These are phyloP conservation scores for Papilio dardanus DNA, from an alignment of 1,140 invertebrate species.

Conservation along the genomic window DNA sequence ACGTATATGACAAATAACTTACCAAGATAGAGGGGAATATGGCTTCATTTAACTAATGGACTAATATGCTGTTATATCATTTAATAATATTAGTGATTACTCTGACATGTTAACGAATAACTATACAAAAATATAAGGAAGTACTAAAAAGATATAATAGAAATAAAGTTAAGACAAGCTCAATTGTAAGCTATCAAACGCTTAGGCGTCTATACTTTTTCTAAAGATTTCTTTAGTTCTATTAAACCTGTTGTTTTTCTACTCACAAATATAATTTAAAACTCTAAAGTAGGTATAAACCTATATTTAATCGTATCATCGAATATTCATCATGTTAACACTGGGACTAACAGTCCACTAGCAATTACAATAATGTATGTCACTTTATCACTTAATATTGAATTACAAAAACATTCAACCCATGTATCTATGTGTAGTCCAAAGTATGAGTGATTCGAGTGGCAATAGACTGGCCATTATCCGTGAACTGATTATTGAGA, in stretches of 20 bases:
- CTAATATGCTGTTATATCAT: slow-evolving; percentile 54
- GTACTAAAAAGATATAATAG: not conserved
- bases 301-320: too few relatives aligned
- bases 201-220: too few relatives aligned
- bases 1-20: slow-evolving; percentile 74
- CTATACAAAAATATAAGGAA: not conserved
- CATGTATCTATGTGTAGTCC: not conserved
- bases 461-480: not conserved
- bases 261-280: too few relatives aligned
- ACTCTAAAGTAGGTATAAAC: too few relatives aligned
- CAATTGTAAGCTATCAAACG: not conserved
- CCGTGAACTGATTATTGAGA: slow-evolving; percentile 24
- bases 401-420: not conserved
- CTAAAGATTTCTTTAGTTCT: not conserved
- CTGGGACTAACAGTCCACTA: not conserved
- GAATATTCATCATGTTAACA: not conserved
- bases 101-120: not conserved
- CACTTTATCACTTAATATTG: not conserved
- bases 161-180: not conserved
- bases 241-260: too few relatives aligned
- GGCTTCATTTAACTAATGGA: slow-evolving; percentile 80
- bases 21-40: slow-evolving; percentile 71
- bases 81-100: not conserved
- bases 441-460: slow-evolving; percentile 7
- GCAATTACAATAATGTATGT: too few relatives aligned